A percentile compares a stretch with the other conserved stretches of the same genome.
Evolutionary conservation across 2,113 vertebrate species (phyloP).

Genomic region (Microtus ochrogaster): DNA sequence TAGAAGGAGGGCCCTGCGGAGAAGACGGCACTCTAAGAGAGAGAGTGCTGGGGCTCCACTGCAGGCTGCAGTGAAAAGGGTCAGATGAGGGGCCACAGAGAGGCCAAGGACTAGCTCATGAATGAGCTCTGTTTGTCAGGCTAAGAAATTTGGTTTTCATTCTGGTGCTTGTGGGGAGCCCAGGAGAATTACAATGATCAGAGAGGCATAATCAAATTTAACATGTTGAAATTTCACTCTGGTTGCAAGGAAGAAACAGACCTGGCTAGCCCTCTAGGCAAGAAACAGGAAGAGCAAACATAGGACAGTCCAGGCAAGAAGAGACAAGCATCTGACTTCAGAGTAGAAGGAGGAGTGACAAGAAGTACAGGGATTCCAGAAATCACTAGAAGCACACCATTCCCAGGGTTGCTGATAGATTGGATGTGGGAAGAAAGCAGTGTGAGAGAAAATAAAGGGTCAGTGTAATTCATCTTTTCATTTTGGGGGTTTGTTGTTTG

Average conservation of each 20-base stretch:
- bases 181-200: not conserved
- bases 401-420: accelerated
- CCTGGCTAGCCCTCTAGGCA: not conserved
- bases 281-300: not conserved
- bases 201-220: not conserved
- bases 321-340: too few relatives aligned
- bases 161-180: not conserved
- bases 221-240: not conserved
- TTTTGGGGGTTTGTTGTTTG: not conserved
- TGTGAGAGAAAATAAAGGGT: not conserved
- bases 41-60: not conserved
- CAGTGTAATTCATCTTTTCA: not conserved
- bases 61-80: not conserved
- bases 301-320: not conserved
- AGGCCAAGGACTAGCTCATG: accelerated
- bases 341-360: not conserved
- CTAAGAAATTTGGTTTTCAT: not conserved
- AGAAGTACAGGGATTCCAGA: not conserved
- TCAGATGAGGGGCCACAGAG: not conserved
- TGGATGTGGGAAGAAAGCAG: not conserved
- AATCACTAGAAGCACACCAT: too few relatives aligned
- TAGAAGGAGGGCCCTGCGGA: not conserved
- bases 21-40: accelerated
- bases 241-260: not conserved
- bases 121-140: not conserved